phyloP scores from a whole-genome alignment of 2,797 vertebrate genomes.

The Lophius americanus region DNA sequence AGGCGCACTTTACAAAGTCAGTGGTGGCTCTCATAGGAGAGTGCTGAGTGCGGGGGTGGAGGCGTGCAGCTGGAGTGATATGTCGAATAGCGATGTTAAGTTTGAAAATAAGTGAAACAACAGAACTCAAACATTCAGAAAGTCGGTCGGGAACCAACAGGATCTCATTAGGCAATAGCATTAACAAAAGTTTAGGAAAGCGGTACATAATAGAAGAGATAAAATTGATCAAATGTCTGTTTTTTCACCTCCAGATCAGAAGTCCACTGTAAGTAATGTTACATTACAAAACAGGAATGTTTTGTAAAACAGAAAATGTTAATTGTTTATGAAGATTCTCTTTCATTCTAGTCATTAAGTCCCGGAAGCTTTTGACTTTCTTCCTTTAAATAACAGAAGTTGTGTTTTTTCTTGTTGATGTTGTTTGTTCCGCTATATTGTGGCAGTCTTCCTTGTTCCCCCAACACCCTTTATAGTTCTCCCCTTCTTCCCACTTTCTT shows the following conservation, averaged over 20 bases:
- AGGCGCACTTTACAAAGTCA: conserved; percentile 47
- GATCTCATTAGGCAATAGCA: conserved; percentile 5
- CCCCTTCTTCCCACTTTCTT: too few species aligned
- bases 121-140: conserved; percentile 9
- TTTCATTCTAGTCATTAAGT: not conserved
- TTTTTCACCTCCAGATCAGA: not conserved
- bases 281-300: not conserved
- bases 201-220: not conserved
- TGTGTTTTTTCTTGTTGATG: too few species aligned
- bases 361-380: not conserved
- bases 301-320: not conserved
- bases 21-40: conserved; percentile 30
- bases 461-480: too few species aligned
- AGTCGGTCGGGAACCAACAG: not conserved
- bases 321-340: not conserved
- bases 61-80: conserved; percentile 30
- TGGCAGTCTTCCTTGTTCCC: too few species aligned
- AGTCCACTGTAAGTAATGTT: not conserved
- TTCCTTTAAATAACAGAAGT: not conserved
- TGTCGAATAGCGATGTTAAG: conserved; percentile 27
- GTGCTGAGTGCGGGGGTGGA: conserved; percentile 22
- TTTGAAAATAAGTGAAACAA: not conserved
- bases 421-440: too few species aligned
- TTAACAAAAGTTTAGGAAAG: not conserved
- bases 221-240: not conserved